Base-by-base conservation (phyloP, 64 coral and sea anemone species). In the Dendronephthya gigantea region DNA sequence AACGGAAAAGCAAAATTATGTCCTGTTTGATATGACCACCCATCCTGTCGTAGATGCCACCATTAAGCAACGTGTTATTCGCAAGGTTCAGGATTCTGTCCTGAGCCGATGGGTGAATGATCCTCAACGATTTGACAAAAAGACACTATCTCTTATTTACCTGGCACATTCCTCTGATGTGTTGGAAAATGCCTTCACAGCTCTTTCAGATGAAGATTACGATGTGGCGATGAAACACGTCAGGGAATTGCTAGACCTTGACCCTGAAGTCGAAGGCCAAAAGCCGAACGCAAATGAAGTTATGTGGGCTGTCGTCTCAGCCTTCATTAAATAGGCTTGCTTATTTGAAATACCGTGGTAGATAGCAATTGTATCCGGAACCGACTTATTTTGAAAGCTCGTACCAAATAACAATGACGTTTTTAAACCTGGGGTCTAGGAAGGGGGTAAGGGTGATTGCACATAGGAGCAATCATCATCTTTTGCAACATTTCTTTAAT, bases 91-190 rank as follows among this genome's bases (percentile, higher is more conserved):
- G 65, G 95, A 98, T 85, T 85, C 95, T 27, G 92, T 98, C 58
- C 83, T 98, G 58, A 43, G 86, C 9, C 93, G 93, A 87, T 98
- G 95, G 95, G 92, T 98, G 30, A 98, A 98, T 40, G 95, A 98
- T 40, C 85, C 95, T 11, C 40, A 89, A 32, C 86, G 95, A 88
- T 93, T 98, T 81, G 95, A 98, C 83, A 91, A 88, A 32, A 86
- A 89, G 39, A 83, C 82, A 29, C 41, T 98, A 50, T 98, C 95
- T 22, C 48, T 98, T 22, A 98, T 98, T n/a, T 98, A 93, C 82
- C 90, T 98, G 22, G 95, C 95, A 25, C 95, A 98, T 59, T 98
- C 95, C 7, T 98, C 95, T 47, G 95, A 98, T 93, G 95, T 98
- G 29, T 82, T 98, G 17, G 95, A 98, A 39, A 98, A 98, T 93